phyloP scores from a whole-genome alignment of 53 echinoderm and acorn worm species.

The Antedon mediterranea region DNA sequence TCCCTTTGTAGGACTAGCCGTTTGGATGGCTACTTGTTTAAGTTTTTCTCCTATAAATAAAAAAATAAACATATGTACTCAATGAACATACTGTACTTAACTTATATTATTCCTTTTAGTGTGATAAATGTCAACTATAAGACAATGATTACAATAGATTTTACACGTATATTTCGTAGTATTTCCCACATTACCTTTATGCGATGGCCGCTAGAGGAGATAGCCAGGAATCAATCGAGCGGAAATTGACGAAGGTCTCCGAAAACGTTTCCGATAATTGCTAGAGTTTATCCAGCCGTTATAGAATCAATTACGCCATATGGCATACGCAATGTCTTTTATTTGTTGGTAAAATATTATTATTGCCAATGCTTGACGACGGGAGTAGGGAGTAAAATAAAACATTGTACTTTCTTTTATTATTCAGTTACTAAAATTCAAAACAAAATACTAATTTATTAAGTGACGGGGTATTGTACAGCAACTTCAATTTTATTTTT shows the following conservation, averaged over 20 bases:
- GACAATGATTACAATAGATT: background rate
- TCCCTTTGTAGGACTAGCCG: constrained; percentile 80
- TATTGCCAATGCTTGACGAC: too few species aligned
- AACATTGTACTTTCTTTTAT: too few species aligned
- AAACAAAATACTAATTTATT: too few species aligned
- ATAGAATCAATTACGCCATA: too few species aligned
- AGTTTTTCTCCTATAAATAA: constrained; percentile 50
- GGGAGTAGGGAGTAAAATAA: too few species aligned
- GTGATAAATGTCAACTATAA: background rate
- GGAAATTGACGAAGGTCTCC: background rate
- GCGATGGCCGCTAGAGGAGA: constrained; percentile 1
- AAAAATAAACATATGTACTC: constrained; percentile 23
- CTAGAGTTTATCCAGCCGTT: background rate
- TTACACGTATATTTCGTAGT: background rate
- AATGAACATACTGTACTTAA: constrained; percentile 4
- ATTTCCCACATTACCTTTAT: background rate
- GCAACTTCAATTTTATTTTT: too few species aligned
- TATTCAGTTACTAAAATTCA: too few species aligned
- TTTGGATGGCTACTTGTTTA: constrained; percentile 64
- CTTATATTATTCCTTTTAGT: background rate
- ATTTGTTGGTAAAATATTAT: too few species aligned
- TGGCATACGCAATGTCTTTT: too few species aligned
- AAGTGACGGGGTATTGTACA: too few species aligned
- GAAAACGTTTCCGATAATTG: background rate
- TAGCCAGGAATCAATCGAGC: background rate